Conservation (phyloP, 92 coral and sea anemone species). For the Palythoa grandiflora region DNA sequence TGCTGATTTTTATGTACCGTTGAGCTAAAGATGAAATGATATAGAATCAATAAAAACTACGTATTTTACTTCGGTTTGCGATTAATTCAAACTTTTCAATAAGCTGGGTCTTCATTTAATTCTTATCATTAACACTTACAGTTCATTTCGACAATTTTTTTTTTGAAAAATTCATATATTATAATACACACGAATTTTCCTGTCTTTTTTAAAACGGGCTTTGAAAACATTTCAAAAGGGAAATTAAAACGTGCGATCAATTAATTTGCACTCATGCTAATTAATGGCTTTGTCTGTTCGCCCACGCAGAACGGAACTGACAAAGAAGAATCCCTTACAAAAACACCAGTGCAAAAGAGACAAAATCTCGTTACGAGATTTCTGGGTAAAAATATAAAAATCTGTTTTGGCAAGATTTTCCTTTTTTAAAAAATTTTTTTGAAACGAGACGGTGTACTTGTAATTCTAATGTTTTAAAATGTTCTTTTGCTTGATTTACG, state of each 20-base stretch:
- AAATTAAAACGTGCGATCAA: neutral
- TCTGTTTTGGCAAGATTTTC: too few relatives aligned
- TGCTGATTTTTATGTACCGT: too few relatives aligned
- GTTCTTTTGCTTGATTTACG: too few relatives aligned
- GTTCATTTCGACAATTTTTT: neutral
- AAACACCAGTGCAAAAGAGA: neutral
- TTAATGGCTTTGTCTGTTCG: neutral
- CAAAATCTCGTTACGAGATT: neutral
- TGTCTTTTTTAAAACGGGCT: neutral
- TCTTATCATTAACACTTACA: neutral
- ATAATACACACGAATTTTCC: neutral
- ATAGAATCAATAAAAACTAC: too few relatives aligned
- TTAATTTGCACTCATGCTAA: neutral
- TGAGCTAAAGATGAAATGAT: too few relatives aligned
- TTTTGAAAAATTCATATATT: neutral
- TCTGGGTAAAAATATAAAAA: too few relatives aligned
- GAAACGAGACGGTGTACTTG: too few relatives aligned
- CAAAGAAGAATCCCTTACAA: neutral
- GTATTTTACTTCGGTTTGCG: too few relatives aligned
- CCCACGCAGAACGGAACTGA: neutral
- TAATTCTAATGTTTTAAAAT: too few relatives aligned
- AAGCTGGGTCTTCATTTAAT: too few relatives aligned
- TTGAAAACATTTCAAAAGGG: neutral
- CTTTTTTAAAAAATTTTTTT: too few relatives aligned
- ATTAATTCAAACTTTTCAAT: too few relatives aligned